These are phyloP conservation scores for Trichechus manatus DNA, from an alignment of 2,113 vertebrate genomes.

Conservation along the genomic window DNA sequence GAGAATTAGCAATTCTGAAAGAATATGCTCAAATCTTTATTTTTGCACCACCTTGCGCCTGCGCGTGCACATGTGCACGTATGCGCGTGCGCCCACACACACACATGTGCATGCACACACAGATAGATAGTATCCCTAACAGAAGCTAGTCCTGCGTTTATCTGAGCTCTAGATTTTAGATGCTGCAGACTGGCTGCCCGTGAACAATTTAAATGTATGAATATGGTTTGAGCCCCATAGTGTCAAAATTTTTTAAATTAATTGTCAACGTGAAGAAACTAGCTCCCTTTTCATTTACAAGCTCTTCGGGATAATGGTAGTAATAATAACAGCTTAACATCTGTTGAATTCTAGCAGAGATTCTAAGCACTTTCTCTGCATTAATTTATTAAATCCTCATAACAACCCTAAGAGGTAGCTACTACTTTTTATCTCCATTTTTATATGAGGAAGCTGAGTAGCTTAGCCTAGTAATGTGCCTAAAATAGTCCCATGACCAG, in stretches of 20 bases:
- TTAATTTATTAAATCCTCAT: constrained; percentile 22
- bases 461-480: neutral
- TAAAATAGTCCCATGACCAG: neutral
- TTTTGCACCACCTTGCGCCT: neutral
- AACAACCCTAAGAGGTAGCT: neutral
- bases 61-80: too few relatives aligned
- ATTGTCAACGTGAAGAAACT: neutral
- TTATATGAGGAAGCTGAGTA: neutral
- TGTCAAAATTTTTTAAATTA: neutral
- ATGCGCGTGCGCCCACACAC: too few relatives aligned
- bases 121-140: neutral
- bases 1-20: neutral
- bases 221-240: neutral
- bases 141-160: neutral
- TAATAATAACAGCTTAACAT: neutral
- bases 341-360: neutral
- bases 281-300: neutral
- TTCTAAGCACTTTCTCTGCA: neutral
- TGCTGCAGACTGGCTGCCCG: neutral
- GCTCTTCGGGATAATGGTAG: neutral
- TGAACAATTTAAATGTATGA: neutral
- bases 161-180: constrained; percentile 8
- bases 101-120: neutral
- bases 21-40: neutral
- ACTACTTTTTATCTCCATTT: neutral